These are phyloP conservation scores for Mareca penelope DNA, from an alignment of 2,797 vertebrate genomes.

Conservation along the genomic window DNA sequence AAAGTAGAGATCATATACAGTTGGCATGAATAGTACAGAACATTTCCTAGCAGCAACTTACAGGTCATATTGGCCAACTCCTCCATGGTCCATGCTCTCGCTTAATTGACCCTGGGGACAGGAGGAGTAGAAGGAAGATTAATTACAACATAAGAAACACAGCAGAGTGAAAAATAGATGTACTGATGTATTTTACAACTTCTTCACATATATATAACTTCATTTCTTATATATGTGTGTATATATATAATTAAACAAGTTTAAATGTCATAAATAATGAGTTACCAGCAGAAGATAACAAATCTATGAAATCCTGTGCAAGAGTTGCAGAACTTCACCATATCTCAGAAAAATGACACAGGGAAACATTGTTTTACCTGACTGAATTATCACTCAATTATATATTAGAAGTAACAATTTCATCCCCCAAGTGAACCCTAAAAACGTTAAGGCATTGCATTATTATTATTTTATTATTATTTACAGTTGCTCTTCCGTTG, in stretches of 20 bases:
- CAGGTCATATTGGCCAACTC: constrained; percentile 90
- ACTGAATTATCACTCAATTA: not conserved
- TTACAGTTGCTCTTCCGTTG: not conserved
- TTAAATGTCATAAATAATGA: not conserved
- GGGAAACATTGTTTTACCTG: not conserved
- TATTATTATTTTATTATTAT: not conserved
- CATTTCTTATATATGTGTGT: not conserved
- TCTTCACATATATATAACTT: not conserved
- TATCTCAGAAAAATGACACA: not conserved
- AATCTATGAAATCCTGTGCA: not conserved
- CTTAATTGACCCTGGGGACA: constrained; percentile 83
- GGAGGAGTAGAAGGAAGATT: not conserved
- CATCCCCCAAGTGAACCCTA: not conserved
- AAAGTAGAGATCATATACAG: not conserved
- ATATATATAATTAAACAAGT: not conserved
- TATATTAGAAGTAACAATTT: not conserved
- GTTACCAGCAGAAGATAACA: not conserved
- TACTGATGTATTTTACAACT: not conserved
- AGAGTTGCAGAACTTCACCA: not conserved
- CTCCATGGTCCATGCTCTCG: constrained; percentile 94
- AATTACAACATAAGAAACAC: constrained; percentile 28
- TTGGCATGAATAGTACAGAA: not conserved
- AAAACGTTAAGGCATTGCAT: not conserved
- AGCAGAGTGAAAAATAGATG: not conserved
- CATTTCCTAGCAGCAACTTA: constrained; percentile 81